Base-by-base conservation (phyloP, 1,140 invertebrate genomes). In the Cherax quadricarinatus region DNA sequence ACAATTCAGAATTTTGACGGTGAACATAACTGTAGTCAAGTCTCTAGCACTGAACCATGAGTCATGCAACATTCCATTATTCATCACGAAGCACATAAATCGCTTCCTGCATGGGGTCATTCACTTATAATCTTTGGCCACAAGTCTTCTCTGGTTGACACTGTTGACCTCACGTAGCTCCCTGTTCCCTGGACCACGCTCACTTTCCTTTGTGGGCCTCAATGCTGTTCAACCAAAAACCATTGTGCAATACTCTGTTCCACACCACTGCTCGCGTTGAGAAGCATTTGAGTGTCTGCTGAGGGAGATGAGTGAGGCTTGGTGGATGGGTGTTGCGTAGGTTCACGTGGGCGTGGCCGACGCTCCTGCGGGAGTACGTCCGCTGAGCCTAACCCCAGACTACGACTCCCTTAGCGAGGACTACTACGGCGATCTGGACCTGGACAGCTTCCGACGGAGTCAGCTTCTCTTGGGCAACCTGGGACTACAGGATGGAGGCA, bases 381-480 rank as follows among this genome's bases (percentile, higher is more conserved):
- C 5, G 49, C 48, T 51, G 5, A 62, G 49, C 78, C 53, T 53
- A 88, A 57, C 57, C 53, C 30, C 4, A 16, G 78, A 88, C 86
- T 88, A 66, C 41, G 89, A 85, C 82, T 73, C 18, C 70, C 84
- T 78, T 91, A 95, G 98, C 96, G 98, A 98, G 96, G 98, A 98
- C 96, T 99, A 99, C 96, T 99, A 99, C 95, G 98, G 98, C 94
- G 98, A 98, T 95, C 95, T 98, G 96, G 98, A 98, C 96, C 96
- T 98, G 96, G 98, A 98, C 96, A 96, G 97, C 95, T 98, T 98
- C 96, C 97, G 97, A 95, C 98, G 41, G 53, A 91, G 89, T 24
- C 82, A 91, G 73, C 82, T 91, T 14, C 51, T 91, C 14, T 75
- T 91, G 49, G 89, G 62, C 6, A 66, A 66, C 62, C 21, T 66